Evolutionary conservation across 2,113 vertebrate species (phyloP), one percentile per base, ranked within the genome.

Genomic region (Drymodes brunneopygia): DNA sequence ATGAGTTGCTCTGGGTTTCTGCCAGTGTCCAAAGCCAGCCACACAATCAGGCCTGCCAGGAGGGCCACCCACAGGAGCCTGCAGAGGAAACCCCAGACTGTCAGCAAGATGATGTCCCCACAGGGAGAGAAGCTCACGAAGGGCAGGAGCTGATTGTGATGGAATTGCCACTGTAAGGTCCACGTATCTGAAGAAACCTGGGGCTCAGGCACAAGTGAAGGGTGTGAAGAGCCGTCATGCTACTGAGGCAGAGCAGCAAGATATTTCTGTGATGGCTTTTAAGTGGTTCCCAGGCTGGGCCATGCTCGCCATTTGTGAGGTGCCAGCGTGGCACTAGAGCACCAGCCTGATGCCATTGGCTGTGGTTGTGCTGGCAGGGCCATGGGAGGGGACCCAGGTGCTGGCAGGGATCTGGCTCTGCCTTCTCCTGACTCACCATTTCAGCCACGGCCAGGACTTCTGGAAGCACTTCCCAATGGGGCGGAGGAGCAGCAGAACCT

Each of bases 1-100:
- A 99, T 97, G 38, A 99, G 97, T 96, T 99, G 99, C 91, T 99
- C 97, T 1, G 98, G 99, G 47, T 98, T 96, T 90, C 93, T 92
- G 62, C 97, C 90, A 1, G 98, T 99, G 94, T 99, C 99, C 72
- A 99, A 65, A 40, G 5, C 95, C 36, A 99, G 95, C 99, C 99
- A 99, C 0, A 94, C 12, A 27, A 98, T 85, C 70, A 99, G 95
- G 69, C 98, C 97, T 53, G 74, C 96, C 87, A 98, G 15, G 35
- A 97, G 97, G 10, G 95, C 72, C 9, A 97, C 7, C 9, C 97
- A 97, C n/a, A 99, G 97, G 56, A 98, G 81, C 98, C 99, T 99
- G 95, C 36, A 92, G 67, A 83, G 45, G 64, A 96, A 94, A 70
- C 14, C n/a, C 29, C 33, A 33, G 56, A n/a, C 22, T 57, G 38